phyloP scores from a whole-genome alignment of 1,140 invertebrate genomes.

The Drusus annulatus region DNA sequence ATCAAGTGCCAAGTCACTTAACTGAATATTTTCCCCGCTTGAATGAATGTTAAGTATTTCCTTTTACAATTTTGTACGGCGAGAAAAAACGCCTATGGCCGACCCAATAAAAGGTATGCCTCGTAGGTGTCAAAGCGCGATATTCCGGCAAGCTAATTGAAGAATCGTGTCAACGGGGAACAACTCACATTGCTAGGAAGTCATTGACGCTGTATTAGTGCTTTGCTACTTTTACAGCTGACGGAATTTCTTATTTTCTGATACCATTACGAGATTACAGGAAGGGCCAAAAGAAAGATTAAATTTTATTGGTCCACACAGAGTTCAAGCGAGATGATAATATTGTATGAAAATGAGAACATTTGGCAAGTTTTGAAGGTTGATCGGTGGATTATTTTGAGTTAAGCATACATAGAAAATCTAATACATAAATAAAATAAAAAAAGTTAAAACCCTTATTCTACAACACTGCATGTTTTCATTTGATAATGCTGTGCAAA shows the following conservation, averaged over 20 bases:
- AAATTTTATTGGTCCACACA: not conserved
- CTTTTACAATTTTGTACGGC: slow-evolving; percentile 16
- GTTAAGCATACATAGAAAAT: too few species aligned
- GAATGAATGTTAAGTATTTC: slow-evolving; percentile 15
- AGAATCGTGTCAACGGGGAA: not conserved
- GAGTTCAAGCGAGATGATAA: not conserved
- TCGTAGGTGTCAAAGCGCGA: not conserved
- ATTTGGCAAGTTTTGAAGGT: too few species aligned
- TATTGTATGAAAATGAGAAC: slow-evolving; percentile 2
- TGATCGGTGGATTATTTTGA: too few species aligned
- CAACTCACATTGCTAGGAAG: not conserved
- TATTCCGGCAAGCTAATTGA: too few species aligned
- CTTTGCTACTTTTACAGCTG: not conserved
- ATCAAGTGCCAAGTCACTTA: not conserved
- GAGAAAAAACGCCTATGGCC: slow-evolving; percentile 14
- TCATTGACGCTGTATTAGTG: not conserved
- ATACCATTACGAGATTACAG: not conserved
- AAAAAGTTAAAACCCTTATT: too few species aligned
- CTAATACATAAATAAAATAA: too few species aligned
- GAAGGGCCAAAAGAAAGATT: slow-evolving; percentile 24
- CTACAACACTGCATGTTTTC: too few species aligned
- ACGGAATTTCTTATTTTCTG: not conserved
- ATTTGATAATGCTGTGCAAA: too few species aligned
- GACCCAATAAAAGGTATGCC: slow-evolving; percentile 3
- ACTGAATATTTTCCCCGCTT: not conserved